Conservation (phyloP, 2,113 vertebrate genomes). For the Malurus cyaneus region DNA sequence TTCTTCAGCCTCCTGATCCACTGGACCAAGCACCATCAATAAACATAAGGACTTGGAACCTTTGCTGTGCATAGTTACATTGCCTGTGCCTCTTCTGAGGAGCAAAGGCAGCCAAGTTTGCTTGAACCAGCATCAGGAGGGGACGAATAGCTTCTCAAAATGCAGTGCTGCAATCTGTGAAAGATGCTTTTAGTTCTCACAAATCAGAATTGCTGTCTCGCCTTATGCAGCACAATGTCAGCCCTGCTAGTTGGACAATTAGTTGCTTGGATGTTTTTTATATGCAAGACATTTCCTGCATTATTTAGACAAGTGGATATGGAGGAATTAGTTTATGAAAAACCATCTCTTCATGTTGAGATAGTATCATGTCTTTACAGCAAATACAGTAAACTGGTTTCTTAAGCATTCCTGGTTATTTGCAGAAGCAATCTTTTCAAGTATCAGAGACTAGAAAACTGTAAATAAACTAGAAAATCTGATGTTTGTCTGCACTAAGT, state of each 20-base stretch:
- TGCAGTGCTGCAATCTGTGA: accelerated
- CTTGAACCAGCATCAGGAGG: neutral
- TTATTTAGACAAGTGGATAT: neutral
- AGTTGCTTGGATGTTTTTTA: neutral
- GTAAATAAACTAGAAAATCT: neutral
- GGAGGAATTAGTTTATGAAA: neutral
- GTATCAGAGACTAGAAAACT: neutral
- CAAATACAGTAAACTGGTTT: neutral
- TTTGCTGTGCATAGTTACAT: neutral
- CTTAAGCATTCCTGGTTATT: neutral
- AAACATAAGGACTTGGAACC: neutral
- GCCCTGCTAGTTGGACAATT: accelerated
- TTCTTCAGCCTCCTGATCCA: neutral
- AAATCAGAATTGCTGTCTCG: neutral
- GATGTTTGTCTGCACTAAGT: neutral
- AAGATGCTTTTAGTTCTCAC: neutral
- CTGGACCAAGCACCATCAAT: accelerated
- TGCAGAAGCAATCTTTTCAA: neutral
- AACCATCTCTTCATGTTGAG: neutral
- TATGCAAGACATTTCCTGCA: neutral
- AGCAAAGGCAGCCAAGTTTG: neutral
- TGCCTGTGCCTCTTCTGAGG: neutral
- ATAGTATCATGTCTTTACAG: neutral
- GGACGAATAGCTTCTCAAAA: neutral
- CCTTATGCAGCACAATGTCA: accelerated